Evolutionary conservation across 2,113 vertebrate species (phyloP).

Genomic region (Odontophorus gujanensis): DNA sequence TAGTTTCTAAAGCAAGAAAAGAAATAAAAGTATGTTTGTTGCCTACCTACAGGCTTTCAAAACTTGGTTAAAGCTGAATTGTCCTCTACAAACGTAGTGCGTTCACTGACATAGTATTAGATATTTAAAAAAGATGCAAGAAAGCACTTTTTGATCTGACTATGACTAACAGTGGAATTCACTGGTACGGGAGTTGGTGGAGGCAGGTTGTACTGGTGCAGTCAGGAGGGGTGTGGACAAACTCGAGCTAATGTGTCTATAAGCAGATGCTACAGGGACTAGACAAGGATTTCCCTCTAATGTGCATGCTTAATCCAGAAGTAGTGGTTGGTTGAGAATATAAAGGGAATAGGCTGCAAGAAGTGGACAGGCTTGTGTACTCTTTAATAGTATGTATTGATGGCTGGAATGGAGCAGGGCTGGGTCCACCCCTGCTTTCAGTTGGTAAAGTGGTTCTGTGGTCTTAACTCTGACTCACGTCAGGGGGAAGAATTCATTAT

Average conservation of each 20-base stretch:
- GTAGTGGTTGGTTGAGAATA: not conserved
- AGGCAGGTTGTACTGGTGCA: not conserved
- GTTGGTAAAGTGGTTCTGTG: not conserved
- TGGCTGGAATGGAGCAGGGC: not conserved
- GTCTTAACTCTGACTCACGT: not conserved
- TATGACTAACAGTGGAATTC: not conserved
- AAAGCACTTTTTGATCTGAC: not conserved
- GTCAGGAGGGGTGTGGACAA: not conserved
- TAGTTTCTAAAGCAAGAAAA: not conserved
- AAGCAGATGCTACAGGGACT: not conserved
- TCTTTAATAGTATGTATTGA: not conserved
- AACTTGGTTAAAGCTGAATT: not conserved
- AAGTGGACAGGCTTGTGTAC: not conserved
- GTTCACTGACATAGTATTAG: not conserved
- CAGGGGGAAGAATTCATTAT: not conserved
- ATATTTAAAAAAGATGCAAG: not conserved
- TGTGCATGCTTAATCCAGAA: not conserved
- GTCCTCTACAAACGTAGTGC: not conserved
- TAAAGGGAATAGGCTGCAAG: not conserved
- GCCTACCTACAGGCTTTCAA: not conserved
- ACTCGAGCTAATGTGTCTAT: rapidly evolving
- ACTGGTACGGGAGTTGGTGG: not conserved
- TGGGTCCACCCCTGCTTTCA: not conserved
- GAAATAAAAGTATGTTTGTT: not conserved
- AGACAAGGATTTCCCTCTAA: not conserved